Conservation (phyloP, 2,888 invertebrate genomes). For the Tetramorium bicarinatum region DNA sequence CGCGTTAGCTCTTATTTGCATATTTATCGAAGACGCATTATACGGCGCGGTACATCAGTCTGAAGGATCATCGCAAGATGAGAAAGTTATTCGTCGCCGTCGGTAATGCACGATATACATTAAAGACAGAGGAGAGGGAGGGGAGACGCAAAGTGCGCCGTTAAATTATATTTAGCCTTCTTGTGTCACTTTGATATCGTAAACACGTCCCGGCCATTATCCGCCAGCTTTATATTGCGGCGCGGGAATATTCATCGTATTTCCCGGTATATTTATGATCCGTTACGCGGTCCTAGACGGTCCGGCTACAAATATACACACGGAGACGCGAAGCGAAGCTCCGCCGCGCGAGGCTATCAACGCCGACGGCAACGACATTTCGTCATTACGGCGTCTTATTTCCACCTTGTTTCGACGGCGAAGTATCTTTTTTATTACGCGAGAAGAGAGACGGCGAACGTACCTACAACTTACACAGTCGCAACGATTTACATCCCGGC, state of each 20-base stretch:
- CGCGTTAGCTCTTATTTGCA: neutral
- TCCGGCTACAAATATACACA: conserved; percentile 18
- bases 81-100: conserved; percentile 16
- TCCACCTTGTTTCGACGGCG: neutral
- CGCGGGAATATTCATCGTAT: conserved; percentile 26
- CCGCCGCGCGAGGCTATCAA: neutral
- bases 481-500: conserved; percentile 9
- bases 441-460: neutral
- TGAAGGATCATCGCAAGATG: neutral
- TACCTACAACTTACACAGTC: neutral
- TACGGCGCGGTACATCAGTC: neutral
- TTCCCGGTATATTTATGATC: conserved; percentile 43
- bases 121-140: neutral
- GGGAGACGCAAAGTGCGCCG: conserved; percentile 14
- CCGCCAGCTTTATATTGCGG: conserved; percentile 28
- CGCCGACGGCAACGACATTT: conserved; percentile 9
- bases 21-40: conserved; percentile 8
- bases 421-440: conserved; percentile 39
- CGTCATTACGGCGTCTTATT: conserved; percentile 26
- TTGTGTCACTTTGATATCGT: conserved; percentile 41
- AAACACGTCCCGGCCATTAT: conserved; percentile 46
- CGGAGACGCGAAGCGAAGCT: neutral
- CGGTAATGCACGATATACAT: conserved; percentile 32
- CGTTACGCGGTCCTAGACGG: conserved; percentile 16
- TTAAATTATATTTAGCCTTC: conserved; percentile 49